These are phyloP conservation scores for Drosophila insularis DNA, from an alignment of 1,140 invertebrate genomes.

Conservation along the genomic window DNA sequence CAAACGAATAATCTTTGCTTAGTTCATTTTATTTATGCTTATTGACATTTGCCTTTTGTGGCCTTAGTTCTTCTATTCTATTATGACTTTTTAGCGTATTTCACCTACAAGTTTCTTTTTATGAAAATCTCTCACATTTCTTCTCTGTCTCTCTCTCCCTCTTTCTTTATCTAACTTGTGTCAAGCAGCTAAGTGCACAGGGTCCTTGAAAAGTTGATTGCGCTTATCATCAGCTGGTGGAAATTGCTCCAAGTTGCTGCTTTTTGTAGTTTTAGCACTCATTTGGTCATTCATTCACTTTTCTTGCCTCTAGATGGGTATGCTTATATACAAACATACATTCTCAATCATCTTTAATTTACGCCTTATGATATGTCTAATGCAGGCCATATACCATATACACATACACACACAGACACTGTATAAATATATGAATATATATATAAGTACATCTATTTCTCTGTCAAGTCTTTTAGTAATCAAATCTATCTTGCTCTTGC, in stretches of 20 bases:
- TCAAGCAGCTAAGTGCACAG: background rate
- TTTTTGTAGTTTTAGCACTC: conserved; percentile 8
- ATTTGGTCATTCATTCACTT: background rate
- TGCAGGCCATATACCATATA: conserved; percentile 30
- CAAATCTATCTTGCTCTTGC: conserved; percentile 26
- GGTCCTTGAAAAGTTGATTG: background rate
- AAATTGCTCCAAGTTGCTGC: background rate
- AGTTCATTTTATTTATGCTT: too few relatives aligned
- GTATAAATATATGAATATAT: background rate
- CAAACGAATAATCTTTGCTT: too few relatives aligned
- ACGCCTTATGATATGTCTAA: conserved; percentile 46
- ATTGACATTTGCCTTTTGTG: too few relatives aligned
- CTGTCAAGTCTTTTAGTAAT: conserved; percentile 19
- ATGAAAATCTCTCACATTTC: background rate
- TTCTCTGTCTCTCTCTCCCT: background rate
- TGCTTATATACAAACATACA: background rate
- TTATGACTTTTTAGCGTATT: too few relatives aligned
- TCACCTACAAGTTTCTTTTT: too few relatives aligned
- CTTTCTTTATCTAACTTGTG: background rate
- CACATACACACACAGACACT: background rate
- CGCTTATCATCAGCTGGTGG: conserved; percentile 1
- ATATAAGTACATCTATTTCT: background rate
- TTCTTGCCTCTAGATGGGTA: background rate
- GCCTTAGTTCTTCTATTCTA: too few relatives aligned
- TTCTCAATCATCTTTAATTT: conserved; percentile 50